Conservation (phyloP, 2,113 vertebrate species). For the Muscicapa adusta region DNA sequence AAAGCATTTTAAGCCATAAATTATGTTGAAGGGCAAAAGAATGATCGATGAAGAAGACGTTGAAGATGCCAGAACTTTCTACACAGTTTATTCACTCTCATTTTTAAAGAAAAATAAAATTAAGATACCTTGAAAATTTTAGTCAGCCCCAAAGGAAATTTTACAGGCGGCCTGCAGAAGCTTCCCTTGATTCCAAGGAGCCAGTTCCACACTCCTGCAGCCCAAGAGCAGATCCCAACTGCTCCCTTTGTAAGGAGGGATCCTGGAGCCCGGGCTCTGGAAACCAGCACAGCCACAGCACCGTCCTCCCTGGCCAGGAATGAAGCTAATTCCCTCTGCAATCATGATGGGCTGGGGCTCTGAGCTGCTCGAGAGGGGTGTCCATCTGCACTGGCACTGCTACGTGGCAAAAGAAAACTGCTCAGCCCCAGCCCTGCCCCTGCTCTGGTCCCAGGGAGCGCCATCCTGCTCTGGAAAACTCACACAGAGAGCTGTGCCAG, state of each 20-base stretch:
- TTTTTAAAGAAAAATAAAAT: slow-evolving; percentile 40
- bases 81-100: slow-evolving; percentile 6
- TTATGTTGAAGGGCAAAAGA: slow-evolving; percentile 25
- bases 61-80: slow-evolving; percentile 25
- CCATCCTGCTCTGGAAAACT: background rate
- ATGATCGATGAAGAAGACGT: slow-evolving; percentile 42
- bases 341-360: background rate
- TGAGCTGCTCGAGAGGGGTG: background rate
- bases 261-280: background rate
- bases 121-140: slow-evolving; percentile 33
- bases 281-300: background rate
- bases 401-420: background rate
- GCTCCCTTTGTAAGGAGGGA: background rate
- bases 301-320: background rate
- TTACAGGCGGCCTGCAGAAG: background rate
- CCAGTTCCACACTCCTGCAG: background rate
- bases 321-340: background rate
- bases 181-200: slow-evolving; percentile 20
- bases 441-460: background rate
- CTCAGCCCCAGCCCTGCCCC: background rate
- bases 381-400: background rate
- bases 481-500: background rate
- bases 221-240: background rate
- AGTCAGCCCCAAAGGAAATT: background rate
- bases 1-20: slow-evolving; percentile 83